A percentile compares a stretch with the other conserved stretches of the same genome.
Conservation (phyloP, 2,113 vertebrate species). For the Podarcis cretensis region DNA sequence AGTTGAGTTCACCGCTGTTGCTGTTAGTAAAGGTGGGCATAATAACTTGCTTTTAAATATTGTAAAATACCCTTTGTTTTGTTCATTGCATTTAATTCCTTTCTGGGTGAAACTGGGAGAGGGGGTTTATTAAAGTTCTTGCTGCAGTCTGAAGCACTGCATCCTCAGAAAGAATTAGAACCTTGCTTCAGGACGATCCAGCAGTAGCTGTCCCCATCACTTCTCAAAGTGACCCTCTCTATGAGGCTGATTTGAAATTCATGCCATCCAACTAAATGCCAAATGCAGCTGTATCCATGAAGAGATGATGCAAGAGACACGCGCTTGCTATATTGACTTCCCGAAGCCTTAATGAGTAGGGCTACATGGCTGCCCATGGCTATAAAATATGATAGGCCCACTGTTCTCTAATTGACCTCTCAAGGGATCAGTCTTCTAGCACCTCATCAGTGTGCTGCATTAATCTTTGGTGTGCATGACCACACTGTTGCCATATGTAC, state of each 20-base stretch:
- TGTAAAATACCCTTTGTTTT: too few species aligned
- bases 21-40: too few species aligned
- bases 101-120: too few species aligned
- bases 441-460: neutral
- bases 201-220: neutral
- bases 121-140: too few species aligned
- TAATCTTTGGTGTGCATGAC: neutral
- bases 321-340: neutral
- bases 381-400: neutral
- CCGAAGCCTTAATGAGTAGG: neutral
- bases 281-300: neutral
- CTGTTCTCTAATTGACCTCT: neutral
- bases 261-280: neutral
- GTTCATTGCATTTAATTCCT: too few species aligned
- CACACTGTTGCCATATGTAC: neutral
- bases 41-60: too few species aligned
- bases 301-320: neutral
- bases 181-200: neutral
- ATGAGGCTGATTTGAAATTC: neutral
- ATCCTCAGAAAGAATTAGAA: neutral
- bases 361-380: neutral
- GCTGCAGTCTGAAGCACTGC: too few species aligned
- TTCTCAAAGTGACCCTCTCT: too few species aligned
- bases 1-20: too few species aligned
- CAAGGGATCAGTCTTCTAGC: neutral